Conservation (phyloP, 2,888 invertebrate species). For the Drosophila pseudotakahashii region DNA sequence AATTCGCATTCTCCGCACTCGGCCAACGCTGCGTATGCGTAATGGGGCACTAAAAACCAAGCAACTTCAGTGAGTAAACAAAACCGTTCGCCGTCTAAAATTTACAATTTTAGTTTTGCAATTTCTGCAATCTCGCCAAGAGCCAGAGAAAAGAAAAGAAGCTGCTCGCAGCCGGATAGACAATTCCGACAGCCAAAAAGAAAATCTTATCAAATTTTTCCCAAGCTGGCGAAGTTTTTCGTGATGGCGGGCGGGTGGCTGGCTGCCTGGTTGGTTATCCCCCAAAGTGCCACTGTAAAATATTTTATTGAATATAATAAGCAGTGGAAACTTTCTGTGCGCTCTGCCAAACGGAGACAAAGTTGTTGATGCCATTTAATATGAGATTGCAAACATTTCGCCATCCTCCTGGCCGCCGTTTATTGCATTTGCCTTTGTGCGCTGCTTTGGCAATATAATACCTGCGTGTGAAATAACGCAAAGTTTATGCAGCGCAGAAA, state of each 20-base stretch:
- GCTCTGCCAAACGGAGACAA: constrained; percentile 66
- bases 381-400: constrained; percentile 67
- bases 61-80: constrained; percentile 54
- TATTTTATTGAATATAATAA: constrained; percentile 78
- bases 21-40: constrained; percentile 39
- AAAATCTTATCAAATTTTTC: constrained; percentile 69
- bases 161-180: constrained; percentile 38
- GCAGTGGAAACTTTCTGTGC: constrained; percentile 62
- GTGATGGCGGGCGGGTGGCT: neutral
- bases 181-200: constrained; percentile 22
- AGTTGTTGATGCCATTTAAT: constrained; percentile 72
- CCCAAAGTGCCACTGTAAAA: constrained; percentile 74
- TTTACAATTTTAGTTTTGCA: constrained; percentile 69
- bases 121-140: constrained; percentile 63
- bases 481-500: constrained; percentile 72
- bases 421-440: constrained; percentile 71
- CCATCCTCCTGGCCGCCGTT: constrained; percentile 28
- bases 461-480: constrained; percentile 78
- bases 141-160: constrained; percentile 41
- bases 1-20: neutral
- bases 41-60: constrained; percentile 29
- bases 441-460: constrained; percentile 69
- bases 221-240: constrained; percentile 57
- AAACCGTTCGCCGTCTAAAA: constrained; percentile 66
- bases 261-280: constrained; percentile 24